A percentile compares a stretch with the other conserved stretches of the same genome.
Conservation (phyloP, 2,113 vertebrate genomes). For the Oceanites oceanicus region DNA sequence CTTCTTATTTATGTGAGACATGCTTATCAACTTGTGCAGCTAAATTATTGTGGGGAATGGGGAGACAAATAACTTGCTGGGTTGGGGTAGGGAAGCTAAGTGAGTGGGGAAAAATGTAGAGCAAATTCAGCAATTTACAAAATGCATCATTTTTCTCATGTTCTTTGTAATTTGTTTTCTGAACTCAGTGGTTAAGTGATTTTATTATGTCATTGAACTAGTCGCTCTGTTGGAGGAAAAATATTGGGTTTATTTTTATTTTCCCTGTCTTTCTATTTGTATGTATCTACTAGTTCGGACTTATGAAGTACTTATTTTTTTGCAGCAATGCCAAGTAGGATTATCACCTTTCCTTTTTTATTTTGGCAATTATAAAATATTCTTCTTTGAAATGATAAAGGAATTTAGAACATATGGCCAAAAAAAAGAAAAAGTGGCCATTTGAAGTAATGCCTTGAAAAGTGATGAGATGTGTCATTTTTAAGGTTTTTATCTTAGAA, state of each 20-base stretch:
- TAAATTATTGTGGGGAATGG: not conserved
- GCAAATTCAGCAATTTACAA: not conserved
- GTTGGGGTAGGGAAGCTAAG: not conserved
- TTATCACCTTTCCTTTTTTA: not conserved
- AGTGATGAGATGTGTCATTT: not conserved
- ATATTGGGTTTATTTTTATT: not conserved
- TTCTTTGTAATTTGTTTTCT: not conserved
- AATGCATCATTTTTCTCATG: not conserved
- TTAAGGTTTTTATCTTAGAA: not conserved
- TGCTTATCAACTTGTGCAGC: not conserved
- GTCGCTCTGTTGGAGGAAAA: not conserved
- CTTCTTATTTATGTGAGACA: not conserved
- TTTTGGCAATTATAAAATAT: not conserved
- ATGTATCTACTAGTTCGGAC: not conserved
- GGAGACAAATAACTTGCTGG: not conserved
- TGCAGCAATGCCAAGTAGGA: not conserved
- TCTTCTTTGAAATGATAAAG: not conserved
- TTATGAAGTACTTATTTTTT: not conserved
- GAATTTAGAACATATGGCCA: not conserved
- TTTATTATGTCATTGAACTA: not conserved
- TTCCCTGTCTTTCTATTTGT: not conserved
- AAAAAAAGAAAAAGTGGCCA: not conserved
- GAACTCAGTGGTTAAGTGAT: not conserved
- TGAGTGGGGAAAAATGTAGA: not conserved
- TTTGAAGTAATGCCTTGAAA: not conserved